A percentile compares a stretch with the other conserved stretches of the same genome.
phyloP scores from a whole-genome alignment of 2,113 vertebrate species.

The Sorex araneus region DNA sequence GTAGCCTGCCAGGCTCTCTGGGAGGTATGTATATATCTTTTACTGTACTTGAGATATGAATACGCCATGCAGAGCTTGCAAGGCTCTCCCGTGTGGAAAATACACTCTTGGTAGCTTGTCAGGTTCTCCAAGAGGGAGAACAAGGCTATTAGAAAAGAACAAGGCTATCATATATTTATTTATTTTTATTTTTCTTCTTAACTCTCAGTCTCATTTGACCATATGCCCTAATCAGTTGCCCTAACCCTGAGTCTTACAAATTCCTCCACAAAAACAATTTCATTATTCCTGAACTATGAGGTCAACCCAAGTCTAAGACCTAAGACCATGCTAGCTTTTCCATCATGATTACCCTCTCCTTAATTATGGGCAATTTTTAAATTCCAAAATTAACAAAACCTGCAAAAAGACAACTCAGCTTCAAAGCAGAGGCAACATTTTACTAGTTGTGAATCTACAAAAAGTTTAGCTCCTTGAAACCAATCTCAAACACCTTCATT shows the following conservation, averaged over 20 bases:
- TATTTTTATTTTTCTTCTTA: not conserved
- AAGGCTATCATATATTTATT: not conserved
- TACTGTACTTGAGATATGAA: no score
- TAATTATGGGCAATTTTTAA: not conserved
- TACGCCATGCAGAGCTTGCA: no score
- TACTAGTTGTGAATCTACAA: not conserved
- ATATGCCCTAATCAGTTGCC: slow-evolving; percentile 4
- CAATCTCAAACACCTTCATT: slow-evolving; percentile 32
- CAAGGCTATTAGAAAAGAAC: no score
- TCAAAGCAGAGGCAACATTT: not conserved
- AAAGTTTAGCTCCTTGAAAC: not conserved
- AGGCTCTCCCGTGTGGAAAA: no score
- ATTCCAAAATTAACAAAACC: not conserved
- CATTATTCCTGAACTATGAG: not conserved
- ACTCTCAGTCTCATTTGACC: not conserved
- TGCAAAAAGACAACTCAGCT: not conserved
- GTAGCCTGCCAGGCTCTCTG: no score
- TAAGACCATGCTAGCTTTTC: not conserved
- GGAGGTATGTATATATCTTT: no score
- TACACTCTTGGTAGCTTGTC: no score
- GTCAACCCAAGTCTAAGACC: not conserved
- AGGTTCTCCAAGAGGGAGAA: no score
- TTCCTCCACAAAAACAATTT: slow-evolving; percentile 4
- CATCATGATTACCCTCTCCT: not conserved
- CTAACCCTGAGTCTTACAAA: slow-evolving; percentile 2